Percentiles rank a stretch among this genome's conserved stretches.
These are phyloP conservation scores for Chironex yamaguchii DNA, from an alignment of 30 jellyfish, hydroid and myxozoan genomes.

Conservation along the genomic window DNA sequence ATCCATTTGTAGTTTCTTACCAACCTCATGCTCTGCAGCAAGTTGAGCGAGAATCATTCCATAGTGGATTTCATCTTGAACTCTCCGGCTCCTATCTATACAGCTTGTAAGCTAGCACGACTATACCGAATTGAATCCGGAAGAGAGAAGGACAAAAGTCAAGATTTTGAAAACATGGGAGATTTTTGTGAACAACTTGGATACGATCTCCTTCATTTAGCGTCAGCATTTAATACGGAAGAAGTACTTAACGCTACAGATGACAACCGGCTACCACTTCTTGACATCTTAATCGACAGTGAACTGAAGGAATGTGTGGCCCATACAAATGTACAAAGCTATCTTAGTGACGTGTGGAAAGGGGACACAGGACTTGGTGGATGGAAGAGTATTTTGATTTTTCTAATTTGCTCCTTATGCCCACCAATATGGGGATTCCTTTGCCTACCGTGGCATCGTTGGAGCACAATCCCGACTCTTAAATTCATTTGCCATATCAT, in stretches of 20 bases:
- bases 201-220: constrained; percentile 81
- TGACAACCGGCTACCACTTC: constrained; percentile 85
- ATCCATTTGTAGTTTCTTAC: constrained; percentile 72
- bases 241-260: constrained; percentile 88
- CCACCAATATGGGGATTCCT: constrained; percentile 99
- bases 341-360: constrained; percentile 92
- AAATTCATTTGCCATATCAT: constrained; percentile 89
- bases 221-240: constrained; percentile 84
- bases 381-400: constrained; percentile 49
- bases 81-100: constrained; percentile 97
- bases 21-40: constrained; percentile 92
- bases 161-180: constrained; percentile 84
- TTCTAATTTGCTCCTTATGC: constrained; percentile 66
- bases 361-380: constrained; percentile 82
- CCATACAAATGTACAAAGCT: constrained; percentile 89
- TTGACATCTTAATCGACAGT: constrained; percentile 86
- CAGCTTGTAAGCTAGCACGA: constrained; percentile 87
- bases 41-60: constrained; percentile 81
- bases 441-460: constrained; percentile 86
- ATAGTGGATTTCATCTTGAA: constrained; percentile 90
- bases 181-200: constrained; percentile 88
- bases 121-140: constrained; percentile 82
- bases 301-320: constrained; percentile 95
- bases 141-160: constrained; percentile 92
- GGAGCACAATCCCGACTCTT: constrained; percentile 93